Percentiles rank a stretch among this genome's conserved stretches.
Evolutionary conservation across 2,113 vertebrate genomes (phyloP).

Genomic region (western clawed frog (Xenopus tropicalis)): DNA sequence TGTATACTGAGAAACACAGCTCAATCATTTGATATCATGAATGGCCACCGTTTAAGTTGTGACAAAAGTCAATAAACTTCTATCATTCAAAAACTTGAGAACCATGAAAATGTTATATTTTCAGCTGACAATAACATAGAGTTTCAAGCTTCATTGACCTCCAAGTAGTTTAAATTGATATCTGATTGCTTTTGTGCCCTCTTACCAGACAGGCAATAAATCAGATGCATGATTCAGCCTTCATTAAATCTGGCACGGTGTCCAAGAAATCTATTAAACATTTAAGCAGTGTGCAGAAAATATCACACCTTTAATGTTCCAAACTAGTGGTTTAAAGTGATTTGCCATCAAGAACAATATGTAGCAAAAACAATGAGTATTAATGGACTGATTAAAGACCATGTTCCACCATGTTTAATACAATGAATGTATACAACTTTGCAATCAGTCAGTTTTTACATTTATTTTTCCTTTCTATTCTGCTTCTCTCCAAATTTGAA

Average conservation of each 20-base stretch:
- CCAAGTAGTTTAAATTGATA: slow-evolving; percentile 35
- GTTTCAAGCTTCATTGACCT: slow-evolving; percentile 36
- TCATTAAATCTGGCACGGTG: slow-evolving; percentile 22
- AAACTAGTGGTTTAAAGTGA: not conserved
- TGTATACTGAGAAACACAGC: not conserved
- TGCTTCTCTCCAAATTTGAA: too few relatives aligned
- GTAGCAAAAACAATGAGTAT: too few relatives aligned
- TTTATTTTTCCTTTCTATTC: too few relatives aligned
- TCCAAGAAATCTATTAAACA: slow-evolving; percentile 10
- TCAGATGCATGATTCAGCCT: slow-evolving; percentile 32
- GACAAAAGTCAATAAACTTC: slow-evolving; percentile 14
- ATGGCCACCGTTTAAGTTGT: not conserved
- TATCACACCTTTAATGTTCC: not conserved
- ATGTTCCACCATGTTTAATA: too few relatives aligned
- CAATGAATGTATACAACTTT: too few relatives aligned
- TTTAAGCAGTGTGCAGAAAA: not conserved
- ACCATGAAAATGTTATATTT: slow-evolving; percentile 18
- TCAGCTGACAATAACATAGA: slow-evolving; percentile 26
- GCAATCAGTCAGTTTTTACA: too few relatives aligned
- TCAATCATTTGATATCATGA: not conserved
- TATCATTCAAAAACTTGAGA: not conserved
- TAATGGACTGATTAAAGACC: too few relatives aligned
- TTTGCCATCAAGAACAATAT: not conserved
- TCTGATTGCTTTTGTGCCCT: slow-evolving; percentile 37
- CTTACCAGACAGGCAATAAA: slow-evolving; percentile 38